Evolutionary conservation across 2,888 invertebrate species (phyloP), one percentile per base, ranked within the genome.

Genomic region (Malthinus flaveolus): DNA sequence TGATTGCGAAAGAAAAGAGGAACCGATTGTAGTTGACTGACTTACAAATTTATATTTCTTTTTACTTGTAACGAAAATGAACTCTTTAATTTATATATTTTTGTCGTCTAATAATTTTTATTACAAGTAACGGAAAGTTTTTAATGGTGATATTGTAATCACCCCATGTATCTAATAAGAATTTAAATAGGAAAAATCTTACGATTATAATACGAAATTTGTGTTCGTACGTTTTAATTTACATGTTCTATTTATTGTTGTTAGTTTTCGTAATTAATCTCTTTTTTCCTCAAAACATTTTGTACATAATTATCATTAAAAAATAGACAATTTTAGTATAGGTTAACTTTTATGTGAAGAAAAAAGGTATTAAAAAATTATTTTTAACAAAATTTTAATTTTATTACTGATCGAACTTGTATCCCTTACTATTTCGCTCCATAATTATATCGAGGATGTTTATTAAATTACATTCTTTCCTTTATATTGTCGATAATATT

Each of bases 231-330:
- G 37, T 59, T 61, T 57, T 62, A 59, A 52, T 51, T 52, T 56
- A 60, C 63, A 59, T 63, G 63, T 64, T 66, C 59, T 66, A 64
- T 64, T 66, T 66, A 66, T 66, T 65, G 60, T 63, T 66, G 63
- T 64, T 63, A 63, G 49, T 59, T 62, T 54, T 59, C 52, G 56
- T 64, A 64, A 53, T 57, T 54, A 50, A 60, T 50, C 39, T 39
- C 46, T n/a, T 49, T 59, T 32, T 34, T 32, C 11, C 7, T 48
- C 49, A 55, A 44, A 50, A 55, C 15, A 39, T 55, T 46, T 47
- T 48, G 44, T 55, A 56, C 32, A 48, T 56, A 51, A 34, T 42
- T 42, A 13, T 39, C 13, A 42, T 37, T 42, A 15, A 15, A 42
- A 23, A 9, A 35, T 42, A 42, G 39, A 15, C 13, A 42, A 42